These are phyloP conservation scores for Anguilla obscura DNA, from an alignment of 2,797 vertebrate genomes.

Conservation along the genomic window DNA sequence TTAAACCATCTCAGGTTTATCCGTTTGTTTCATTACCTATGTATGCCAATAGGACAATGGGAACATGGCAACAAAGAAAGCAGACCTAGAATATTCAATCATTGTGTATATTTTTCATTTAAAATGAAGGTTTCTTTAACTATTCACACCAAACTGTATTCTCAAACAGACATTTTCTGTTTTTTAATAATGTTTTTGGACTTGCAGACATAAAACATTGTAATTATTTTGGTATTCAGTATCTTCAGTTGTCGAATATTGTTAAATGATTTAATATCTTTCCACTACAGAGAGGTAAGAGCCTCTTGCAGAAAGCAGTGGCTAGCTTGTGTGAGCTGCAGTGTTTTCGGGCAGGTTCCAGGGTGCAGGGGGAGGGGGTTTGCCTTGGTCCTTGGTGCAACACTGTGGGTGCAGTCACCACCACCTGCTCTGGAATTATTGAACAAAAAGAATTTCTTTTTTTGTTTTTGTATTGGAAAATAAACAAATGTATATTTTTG, in stretches of 20 bases:
- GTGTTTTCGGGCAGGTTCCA: constrained; percentile 13
- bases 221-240: constrained; percentile 62
- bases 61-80: constrained; percentile 56
- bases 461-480: constrained; percentile 75
- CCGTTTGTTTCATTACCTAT: constrained; percentile 20
- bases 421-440: constrained; percentile 48
- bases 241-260: constrained; percentile 56
- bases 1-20: constrained; percentile 26
- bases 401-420: constrained; percentile 55
- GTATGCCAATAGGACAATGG: constrained; percentile 52
- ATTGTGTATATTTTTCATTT: constrained; percentile 53
- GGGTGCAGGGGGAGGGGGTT: constrained; percentile 14
- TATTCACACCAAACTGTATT: constrained; percentile 35
- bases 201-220: constrained; percentile 51
- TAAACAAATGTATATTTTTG: constrained; percentile 85
- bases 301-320: constrained; percentile 55
- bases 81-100: constrained; percentile 56
- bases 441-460: constrained; percentile 65
- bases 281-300: constrained; percentile 62
- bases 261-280: constrained; percentile 51
- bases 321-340: constrained; percentile 28
- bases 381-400: constrained; percentile 58
- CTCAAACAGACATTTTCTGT: constrained; percentile 52
- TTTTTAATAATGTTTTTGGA: constrained; percentile 21
- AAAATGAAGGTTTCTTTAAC: constrained; percentile 51